These are phyloP conservation scores for Cardiocondyla obscurior DNA, from an alignment of 1,140 invertebrate genomes.

Conservation along the genomic window DNA sequence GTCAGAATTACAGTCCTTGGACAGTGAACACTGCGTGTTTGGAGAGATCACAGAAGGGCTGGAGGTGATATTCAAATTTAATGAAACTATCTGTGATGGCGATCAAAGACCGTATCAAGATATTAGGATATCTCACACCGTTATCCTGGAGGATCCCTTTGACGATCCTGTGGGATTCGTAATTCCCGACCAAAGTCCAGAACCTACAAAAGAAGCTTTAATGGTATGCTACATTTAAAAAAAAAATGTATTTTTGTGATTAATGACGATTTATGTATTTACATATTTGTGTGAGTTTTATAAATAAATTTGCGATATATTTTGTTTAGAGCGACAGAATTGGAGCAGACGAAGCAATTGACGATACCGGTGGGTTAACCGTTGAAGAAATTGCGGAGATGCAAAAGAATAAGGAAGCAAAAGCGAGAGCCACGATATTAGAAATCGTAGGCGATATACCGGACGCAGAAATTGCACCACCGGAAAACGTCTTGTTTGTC, in stretches of 20 bases:
- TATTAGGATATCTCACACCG: constrained; percentile 98
- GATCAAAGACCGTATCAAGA: constrained; percentile 97
- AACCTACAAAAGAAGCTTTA: constrained; percentile 91
- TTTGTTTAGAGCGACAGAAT: constrained; percentile 93
- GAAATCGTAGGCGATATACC: constrained; percentile 99
- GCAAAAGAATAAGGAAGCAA: constrained; percentile 95
- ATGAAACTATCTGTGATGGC: constrained; percentile 97
- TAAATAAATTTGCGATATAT: background rate
- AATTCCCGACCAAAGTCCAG: constrained; percentile 93
- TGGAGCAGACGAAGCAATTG: constrained; percentile 96
- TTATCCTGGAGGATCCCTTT: constrained; percentile 98
- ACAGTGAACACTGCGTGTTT: constrained; percentile 98
- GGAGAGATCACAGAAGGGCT: constrained; percentile 97
- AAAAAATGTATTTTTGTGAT: too few species aligned
- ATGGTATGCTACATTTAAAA: constrained; percentile 81
- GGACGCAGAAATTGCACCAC: constrained; percentile 98
- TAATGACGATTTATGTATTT: too few species aligned
- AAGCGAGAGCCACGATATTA: constrained; percentile 97
- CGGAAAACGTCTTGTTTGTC: constrained; percentile 99
- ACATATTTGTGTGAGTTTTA: too few species aligned
- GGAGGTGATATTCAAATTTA: constrained; percentile 94
- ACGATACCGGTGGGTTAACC: constrained; percentile 94
- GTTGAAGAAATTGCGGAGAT: constrained; percentile 94
- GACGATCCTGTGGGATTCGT: constrained; percentile 92
- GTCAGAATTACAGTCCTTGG: constrained; percentile 95